Evolutionary conservation across 1,140 invertebrate species (phyloP), one percentile per base, ranked within the genome.

Genomic region (Agrypnia vestita): DNA sequence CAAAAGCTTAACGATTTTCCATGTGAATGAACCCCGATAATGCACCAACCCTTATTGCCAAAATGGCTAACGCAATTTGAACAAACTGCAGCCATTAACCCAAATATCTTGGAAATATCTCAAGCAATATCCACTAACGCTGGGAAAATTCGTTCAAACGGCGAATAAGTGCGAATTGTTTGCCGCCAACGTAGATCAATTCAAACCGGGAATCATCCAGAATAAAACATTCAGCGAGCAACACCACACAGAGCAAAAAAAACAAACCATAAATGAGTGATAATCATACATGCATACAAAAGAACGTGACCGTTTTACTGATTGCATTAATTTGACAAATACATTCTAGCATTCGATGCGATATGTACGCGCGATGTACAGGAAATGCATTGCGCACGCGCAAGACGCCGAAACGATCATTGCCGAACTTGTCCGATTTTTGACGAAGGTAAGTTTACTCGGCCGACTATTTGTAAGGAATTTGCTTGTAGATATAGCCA

Each of bases 51-150:
- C 46, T 62, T 51, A 71, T 21, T 71, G 19, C 19, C 47, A 71
- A 71, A 71, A 64, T 47, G 46, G 25, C 46, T 21, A 71, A 71
- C 19, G 19, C 47, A 49, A 71, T 71, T 71, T 49, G 67, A 51
- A 21, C 17, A 0, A 71, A 71, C 17, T 25, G 67, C 11, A 51
- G 19, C 10, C 15, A 53, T 71, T 71, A 71, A 71, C 47, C 47
- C 17, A 17, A 53, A 71, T 71, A 19, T 71, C 46, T 51, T 21
- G 46, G 17, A 11, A 51, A 51, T 53, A 49, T 71, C 17, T 51
- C 21, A 25, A 62, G 21, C 15, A 62, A 62, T 51, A 19, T 21
- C 15, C 21, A 9, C 15, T 21, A 59, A 59, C 13, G 17, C 17
- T 9, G 21, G 55, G 55, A 19, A 59, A 56, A 17, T 56, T 7